A percentile compares a stretch with the other conserved stretches of the same genome.
These are phyloP conservation scores for Acanthosepion esculentum DNA, from an alignment of 2,888 invertebrate genomes.

Conservation along the genomic window DNA sequence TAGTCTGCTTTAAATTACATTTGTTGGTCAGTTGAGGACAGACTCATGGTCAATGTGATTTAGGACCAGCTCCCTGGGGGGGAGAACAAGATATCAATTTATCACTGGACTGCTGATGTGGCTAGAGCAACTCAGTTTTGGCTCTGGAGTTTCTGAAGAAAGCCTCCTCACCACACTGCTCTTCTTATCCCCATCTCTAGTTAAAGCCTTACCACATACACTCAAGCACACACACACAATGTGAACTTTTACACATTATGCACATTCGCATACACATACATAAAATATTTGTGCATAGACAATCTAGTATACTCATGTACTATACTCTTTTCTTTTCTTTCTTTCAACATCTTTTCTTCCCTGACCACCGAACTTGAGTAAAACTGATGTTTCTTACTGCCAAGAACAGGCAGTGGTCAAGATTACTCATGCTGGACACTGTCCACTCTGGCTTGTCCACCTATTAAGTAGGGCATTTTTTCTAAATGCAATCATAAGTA, in stretches of 20 bases:
- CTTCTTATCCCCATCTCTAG: background rate
- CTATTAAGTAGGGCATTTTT: conserved; percentile 33
- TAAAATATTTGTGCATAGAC: background rate
- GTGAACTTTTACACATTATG: background rate
- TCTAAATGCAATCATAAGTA: conserved; percentile 33
- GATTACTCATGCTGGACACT: conserved; percentile 33
- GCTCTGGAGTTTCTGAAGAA: background rate
- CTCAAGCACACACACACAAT: background rate
- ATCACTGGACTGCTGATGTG: conserved; percentile 33
- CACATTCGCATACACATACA: background rate
- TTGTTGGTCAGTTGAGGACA: conserved; percentile 33
- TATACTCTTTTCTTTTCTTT: background rate
- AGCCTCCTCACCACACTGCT: background rate
- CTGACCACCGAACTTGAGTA: background rate
- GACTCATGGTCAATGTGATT: conserved; percentile 33
- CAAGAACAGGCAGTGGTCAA: conserved; percentile 33
- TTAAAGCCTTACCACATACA: background rate
- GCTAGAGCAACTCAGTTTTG: conserved; percentile 6
- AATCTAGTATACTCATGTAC: background rate
- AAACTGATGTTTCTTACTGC: conserved; percentile 22
- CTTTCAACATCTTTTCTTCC: background rate
- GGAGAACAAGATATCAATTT: conserved; percentile 8
- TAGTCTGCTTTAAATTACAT: conserved; percentile 23
- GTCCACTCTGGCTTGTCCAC: conserved; percentile 33
- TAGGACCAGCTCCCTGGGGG: conserved; percentile 33